These are phyloP conservation scores for Gonioctena quinquepunctata DNA, from an alignment of 1,140 invertebrate species.

Conservation along the genomic window DNA sequence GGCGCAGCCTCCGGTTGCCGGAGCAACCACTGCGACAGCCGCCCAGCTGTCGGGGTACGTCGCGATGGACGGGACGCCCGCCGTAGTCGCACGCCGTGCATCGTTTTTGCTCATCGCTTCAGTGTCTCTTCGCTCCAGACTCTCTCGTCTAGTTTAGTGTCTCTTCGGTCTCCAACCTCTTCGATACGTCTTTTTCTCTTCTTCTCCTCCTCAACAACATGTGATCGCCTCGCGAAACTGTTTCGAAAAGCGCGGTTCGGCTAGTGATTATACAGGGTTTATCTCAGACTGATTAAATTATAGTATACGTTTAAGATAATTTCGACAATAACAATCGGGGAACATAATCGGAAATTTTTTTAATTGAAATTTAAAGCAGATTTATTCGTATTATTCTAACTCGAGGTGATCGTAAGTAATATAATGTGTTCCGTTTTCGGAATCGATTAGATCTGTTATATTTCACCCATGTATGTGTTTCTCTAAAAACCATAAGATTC, in stretches of 20 bases:
- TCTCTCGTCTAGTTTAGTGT: not conserved
- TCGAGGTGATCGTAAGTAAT: too few relatives aligned
- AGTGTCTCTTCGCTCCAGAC: not conserved
- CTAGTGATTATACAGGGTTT: not conserved
- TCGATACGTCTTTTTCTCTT: not conserved
- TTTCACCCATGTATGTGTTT: too few relatives aligned
- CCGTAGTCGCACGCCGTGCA: slow-evolving; percentile 2
- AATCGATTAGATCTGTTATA: too few relatives aligned
- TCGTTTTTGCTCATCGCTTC: not conserved
- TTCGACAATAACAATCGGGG: not conserved
- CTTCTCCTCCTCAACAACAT: not conserved
- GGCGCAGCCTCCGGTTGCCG: slow-evolving; percentile 16
- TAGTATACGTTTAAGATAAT: not conserved
- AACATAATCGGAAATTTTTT: not conserved
- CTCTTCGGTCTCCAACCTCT: not conserved
- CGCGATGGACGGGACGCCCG: not conserved
- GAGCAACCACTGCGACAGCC: slow-evolving; percentile 13
- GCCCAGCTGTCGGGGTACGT: slow-evolving; percentile 6
- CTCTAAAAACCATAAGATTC: too few relatives aligned
- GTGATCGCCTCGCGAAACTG: not conserved
- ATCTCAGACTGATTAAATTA: not conserved
- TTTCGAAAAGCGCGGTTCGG: not conserved
- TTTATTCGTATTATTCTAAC: too few relatives aligned
- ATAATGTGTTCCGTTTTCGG: too few relatives aligned
- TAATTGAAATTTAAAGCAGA: too few relatives aligned